Conservation (phyloP, 2,888 invertebrate genomes). For the Cyclophora punctaria region DNA sequence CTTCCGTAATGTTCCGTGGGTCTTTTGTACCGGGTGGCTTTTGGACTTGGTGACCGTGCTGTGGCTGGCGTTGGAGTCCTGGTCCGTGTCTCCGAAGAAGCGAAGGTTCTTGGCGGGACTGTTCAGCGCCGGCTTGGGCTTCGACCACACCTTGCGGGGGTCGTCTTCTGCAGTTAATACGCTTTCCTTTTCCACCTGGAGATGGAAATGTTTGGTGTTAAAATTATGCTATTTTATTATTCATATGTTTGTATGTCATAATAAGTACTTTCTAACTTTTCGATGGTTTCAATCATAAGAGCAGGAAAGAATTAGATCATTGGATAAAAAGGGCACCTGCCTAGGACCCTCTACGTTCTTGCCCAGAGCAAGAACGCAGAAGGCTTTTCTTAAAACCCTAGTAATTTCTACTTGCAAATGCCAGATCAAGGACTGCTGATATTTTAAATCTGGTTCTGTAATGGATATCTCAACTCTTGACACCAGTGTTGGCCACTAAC, state of each 20-base stretch:
- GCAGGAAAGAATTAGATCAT: not conserved
- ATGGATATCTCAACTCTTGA: too few relatives aligned
- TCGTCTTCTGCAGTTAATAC: constrained; percentile 75
- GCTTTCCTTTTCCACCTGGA: constrained; percentile 65
- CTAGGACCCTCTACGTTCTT: too few relatives aligned
- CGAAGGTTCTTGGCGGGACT: constrained; percentile 81
- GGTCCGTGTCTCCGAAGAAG: constrained; percentile 89
- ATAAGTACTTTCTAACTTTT: not conserved
- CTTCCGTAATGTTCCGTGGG: constrained; percentile 52
- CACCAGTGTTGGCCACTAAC: not conserved
- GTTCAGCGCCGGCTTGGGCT: constrained; percentile 42
- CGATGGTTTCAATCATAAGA: not conserved
- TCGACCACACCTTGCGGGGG: constrained; percentile 50
- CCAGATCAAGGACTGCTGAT: too few relatives aligned
- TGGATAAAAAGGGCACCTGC: not conserved
- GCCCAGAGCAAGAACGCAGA: too few relatives aligned
- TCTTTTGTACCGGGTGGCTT: constrained; percentile 33
- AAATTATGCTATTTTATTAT: too few relatives aligned
- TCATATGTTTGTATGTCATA: not conserved
- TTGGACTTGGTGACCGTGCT: constrained; percentile 40
- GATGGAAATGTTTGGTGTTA: not conserved
- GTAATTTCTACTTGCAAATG: too few relatives aligned
- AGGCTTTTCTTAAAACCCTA: too few relatives aligned
- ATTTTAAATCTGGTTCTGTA: too few relatives aligned
- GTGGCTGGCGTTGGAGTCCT: constrained; percentile 77